phyloP scores from a whole-genome alignment of 2,797 vertebrate species.

The Balearica regulorum region DNA sequence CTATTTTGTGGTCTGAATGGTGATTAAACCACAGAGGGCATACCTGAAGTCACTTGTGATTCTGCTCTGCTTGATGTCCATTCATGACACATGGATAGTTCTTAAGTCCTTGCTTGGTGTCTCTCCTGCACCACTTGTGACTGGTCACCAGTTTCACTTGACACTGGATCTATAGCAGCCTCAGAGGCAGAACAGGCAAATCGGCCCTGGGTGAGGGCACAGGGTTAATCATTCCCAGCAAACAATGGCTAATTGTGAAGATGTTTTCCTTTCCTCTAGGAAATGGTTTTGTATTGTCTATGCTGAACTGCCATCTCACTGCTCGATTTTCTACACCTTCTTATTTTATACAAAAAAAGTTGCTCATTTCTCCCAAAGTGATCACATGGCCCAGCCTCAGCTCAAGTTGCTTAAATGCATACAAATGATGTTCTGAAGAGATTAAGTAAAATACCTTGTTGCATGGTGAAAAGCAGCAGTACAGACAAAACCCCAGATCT shows the following conservation, averaged over 20 bases:
- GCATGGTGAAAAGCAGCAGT: neutral
- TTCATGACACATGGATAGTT: neutral
- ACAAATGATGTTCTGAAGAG: neutral
- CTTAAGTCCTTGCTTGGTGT: neutral
- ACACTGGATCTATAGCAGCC: neutral
- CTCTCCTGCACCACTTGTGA: neutral
- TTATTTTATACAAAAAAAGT: neutral
- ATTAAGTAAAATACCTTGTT: neutral
- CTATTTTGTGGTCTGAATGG: neutral
- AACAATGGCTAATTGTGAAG: slow-evolving; percentile 2
- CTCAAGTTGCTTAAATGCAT: neutral
- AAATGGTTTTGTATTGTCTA: neutral
- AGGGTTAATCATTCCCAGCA: neutral
- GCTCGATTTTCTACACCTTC: neutral
- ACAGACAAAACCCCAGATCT: neutral
- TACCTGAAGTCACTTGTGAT: neutral
- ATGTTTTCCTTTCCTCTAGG: slow-evolving; percentile 3
- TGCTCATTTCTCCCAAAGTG: neutral
- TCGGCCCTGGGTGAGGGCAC: neutral
- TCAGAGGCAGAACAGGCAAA: neutral
- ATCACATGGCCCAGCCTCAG: neutral
- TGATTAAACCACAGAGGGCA: neutral
- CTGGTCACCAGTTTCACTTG: neutral
- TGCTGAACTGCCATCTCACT: neutral
- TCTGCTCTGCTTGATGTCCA: neutral